Conservation (phyloP, 2,888 invertebrate genomes). For the Amorpha juglandis region DNA sequence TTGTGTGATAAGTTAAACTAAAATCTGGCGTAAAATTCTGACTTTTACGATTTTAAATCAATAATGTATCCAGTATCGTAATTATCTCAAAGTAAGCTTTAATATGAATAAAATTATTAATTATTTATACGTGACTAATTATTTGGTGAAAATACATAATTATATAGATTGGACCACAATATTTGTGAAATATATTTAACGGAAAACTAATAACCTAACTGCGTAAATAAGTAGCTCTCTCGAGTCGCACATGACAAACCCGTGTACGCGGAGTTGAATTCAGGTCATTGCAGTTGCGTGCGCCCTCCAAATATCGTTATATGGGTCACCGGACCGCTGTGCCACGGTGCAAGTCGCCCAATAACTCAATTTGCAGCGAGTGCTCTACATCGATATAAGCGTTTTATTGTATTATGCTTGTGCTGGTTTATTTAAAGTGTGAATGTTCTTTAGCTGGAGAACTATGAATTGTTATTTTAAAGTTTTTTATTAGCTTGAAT, state of each 20-base stretch:
- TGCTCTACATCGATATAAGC: background rate
- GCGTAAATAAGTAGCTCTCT: conserved; percentile 35
- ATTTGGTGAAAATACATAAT: background rate
- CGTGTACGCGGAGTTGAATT: conserved; percentile 51
- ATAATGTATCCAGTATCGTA: too few species aligned
- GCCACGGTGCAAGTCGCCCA: background rate
- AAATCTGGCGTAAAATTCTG: too few species aligned
- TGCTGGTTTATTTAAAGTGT: background rate
- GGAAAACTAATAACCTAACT: conserved; percentile 39
- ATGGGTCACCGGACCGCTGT: conserved; percentile 55
- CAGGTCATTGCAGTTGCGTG: conserved; percentile 62
- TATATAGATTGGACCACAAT: background rate
- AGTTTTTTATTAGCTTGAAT: too few species aligned
- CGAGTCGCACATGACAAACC: conserved; percentile 32
- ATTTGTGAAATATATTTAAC: conserved; percentile 16
- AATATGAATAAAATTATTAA: too few species aligned
- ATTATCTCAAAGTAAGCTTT: too few species aligned
- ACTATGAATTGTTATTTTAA: background rate
- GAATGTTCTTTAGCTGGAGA: background rate
- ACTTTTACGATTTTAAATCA: too few species aligned
- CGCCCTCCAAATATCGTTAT: conserved; percentile 55
- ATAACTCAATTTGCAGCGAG: conserved; percentile 8
- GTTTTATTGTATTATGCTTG: background rate
- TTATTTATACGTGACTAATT: too few species aligned
- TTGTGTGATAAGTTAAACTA: too few species aligned